Percentiles rank a stretch among this genome's conserved stretches.
phyloP scores from a whole-genome alignment of 2,888 invertebrate genomes.

The Epirrhoe alternata region DNA sequence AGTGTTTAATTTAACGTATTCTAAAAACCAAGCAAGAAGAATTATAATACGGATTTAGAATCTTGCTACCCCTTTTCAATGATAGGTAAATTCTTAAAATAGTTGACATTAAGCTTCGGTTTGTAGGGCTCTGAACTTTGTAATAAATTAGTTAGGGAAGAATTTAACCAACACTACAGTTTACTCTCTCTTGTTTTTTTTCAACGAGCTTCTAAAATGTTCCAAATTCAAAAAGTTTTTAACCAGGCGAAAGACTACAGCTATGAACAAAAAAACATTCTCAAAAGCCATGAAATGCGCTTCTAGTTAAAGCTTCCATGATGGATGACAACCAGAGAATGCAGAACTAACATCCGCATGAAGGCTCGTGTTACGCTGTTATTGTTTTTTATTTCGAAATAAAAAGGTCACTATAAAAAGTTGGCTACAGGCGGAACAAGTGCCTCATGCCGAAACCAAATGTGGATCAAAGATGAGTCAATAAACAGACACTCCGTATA shows the following conservation, averaged over 20 bases:
- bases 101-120: slow-evolving; percentile 6
- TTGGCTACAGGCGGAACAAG: slow-evolving; percentile 71
- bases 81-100: slow-evolving; percentile 17
- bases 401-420: slow-evolving; percentile 68
- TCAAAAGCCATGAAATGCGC: slow-evolving; percentile 31
- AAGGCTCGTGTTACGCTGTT: slow-evolving; percentile 73
- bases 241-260: background rate
- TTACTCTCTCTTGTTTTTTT: background rate
- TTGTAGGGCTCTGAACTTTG: slow-evolving; percentile 17
- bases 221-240: background rate
- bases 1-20: too few relatives aligned
- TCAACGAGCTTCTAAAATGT: background rate
- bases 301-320: slow-evolving; percentile 26
- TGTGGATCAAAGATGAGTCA: slow-evolving; percentile 27
- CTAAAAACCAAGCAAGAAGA: background rate
- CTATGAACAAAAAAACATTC: slow-evolving; percentile 15
- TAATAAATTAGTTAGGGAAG: slow-evolving; percentile 15
- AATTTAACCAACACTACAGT: background rate
- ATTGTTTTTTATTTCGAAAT: slow-evolving; percentile 56
- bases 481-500: slow-evolving; percentile 15
- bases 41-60: slow-evolving; percentile 10
- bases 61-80: slow-evolving; percentile 21
- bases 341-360: slow-evolving; percentile 72
- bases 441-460: slow-evolving; percentile 49
- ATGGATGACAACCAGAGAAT: slow-evolving; percentile 40